Percentiles rank a stretch among this genome's conserved stretches.
Evolutionary conservation across 2,797 vertebrate genomes (phyloP).

Genomic region (Microchirus variegatus): DNA sequence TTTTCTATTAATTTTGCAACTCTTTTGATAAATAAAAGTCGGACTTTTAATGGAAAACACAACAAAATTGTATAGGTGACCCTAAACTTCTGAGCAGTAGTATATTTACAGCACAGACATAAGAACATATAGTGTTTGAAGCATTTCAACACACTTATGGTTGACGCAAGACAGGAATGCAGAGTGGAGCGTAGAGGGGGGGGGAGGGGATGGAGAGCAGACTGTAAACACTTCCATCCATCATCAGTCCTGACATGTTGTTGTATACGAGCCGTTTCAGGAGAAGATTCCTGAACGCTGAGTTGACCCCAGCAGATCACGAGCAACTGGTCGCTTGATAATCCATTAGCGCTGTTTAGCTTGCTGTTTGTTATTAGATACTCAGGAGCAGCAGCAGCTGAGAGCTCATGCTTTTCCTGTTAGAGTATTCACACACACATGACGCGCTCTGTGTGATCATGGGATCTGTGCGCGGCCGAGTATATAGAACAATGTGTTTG

Average conservation of each 20-base stretch:
- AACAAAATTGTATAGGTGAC: too few relatives aligned
- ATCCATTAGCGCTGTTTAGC: too few relatives aligned
- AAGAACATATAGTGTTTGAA: background rate
- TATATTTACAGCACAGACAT: background rate
- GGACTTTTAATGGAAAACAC: too few relatives aligned
- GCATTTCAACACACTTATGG: background rate
- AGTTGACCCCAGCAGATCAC: background rate
- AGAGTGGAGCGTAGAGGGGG: background rate
- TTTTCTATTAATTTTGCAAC: too few relatives aligned
- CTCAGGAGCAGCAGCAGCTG: too few relatives aligned
- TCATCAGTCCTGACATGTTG: background rate
- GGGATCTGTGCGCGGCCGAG: too few relatives aligned
- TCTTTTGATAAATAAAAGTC: too few relatives aligned
- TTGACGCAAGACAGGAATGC: background rate
- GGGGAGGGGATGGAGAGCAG: background rate
- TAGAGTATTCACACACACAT: too few relatives aligned
- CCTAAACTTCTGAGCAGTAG: too few relatives aligned
- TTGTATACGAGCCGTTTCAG: background rate
- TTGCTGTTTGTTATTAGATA: constrained; percentile 5
- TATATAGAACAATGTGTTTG: too few relatives aligned
- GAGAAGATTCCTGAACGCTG: background rate
- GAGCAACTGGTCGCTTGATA: background rate
- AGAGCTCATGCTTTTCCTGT: background rate
- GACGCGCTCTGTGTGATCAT: too few relatives aligned
- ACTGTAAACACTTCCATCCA: constrained; percentile 21